phyloP scores from a whole-genome alignment of 2,113 vertebrate species.

The Dryoscopus gambensis region DNA sequence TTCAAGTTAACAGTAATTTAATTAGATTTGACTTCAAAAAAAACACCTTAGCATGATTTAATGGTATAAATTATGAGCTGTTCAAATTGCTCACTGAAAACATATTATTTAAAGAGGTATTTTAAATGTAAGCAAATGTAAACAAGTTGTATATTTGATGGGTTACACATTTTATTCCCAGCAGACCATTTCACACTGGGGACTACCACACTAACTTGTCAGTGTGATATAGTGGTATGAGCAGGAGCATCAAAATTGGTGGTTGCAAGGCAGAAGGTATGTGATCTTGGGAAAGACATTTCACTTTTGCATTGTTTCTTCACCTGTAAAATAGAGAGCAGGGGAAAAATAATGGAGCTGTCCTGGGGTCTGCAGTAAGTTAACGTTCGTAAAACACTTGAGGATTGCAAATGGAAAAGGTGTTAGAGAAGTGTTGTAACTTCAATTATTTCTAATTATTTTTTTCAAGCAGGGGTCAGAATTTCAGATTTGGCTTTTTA shows the following conservation, averaged over 20 bases:
- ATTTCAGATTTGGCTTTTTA: not conserved
- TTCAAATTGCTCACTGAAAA: not conserved
- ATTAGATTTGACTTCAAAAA: not conserved
- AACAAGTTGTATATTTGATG: not conserved
- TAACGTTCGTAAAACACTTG: not conserved
- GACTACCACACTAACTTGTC: not conserved
- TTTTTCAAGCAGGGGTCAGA: not conserved
- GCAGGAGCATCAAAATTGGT: not conserved
- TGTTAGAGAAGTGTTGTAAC: not conserved
- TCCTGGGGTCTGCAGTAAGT: not conserved
- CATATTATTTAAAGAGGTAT: not conserved
- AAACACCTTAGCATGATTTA: not conserved
- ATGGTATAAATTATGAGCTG: not conserved
- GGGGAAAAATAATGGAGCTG: not conserved
- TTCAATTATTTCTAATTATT: not conserved
- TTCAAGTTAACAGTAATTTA: constrained; percentile 6
- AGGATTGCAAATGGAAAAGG: not conserved
- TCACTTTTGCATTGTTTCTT: not conserved
- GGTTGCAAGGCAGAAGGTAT: not conserved
- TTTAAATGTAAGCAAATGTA: not conserved
- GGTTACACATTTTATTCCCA: not conserved
- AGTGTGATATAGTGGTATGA: not conserved
- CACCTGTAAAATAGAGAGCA: not conserved
- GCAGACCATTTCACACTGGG: not conserved
- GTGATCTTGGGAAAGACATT: not conserved